A percentile compares a stretch with the other conserved stretches of the same genome.
Conservation (phyloP, 2,888 invertebrate species). For the Hemaris fuciformis region DNA sequence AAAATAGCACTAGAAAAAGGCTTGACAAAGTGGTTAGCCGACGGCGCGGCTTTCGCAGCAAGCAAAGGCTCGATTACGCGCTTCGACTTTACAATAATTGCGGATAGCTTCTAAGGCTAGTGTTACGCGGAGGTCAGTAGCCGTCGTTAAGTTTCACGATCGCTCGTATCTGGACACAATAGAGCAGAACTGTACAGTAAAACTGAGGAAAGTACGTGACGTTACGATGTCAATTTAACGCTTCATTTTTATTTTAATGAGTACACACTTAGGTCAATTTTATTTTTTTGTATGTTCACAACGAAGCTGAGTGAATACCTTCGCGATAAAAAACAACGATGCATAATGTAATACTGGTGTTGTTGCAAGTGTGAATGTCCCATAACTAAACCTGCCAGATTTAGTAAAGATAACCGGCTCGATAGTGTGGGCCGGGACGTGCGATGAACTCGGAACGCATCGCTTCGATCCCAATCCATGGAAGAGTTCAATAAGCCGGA, state of each 20-base stretch:
- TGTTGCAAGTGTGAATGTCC: constrained; percentile 45
- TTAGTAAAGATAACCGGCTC: constrained; percentile 60
- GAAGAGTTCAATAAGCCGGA: constrained; percentile 75
- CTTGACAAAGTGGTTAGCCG: constrained; percentile 52
- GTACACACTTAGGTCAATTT: neutral
- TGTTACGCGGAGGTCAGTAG: constrained; percentile 62
- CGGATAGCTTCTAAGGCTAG: constrained; percentile 58
- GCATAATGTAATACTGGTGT: constrained; percentile 38
- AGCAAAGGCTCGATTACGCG: constrained; percentile 49
- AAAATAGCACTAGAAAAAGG: constrained; percentile 51
- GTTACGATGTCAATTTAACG: constrained; percentile 20
- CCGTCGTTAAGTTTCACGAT: constrained; percentile 68
- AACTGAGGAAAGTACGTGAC: constrained; percentile 11
- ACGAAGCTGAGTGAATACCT: neutral
- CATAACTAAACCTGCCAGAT: constrained; percentile 65
- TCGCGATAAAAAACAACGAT: constrained; percentile 15
- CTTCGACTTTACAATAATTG: constrained; percentile 64
- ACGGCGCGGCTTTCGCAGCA: constrained; percentile 37
- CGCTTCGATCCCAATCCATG: constrained; percentile 58
- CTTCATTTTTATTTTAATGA: constrained; percentile 26
- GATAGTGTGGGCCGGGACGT: constrained; percentile 51
- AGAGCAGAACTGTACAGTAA: constrained; percentile 33
- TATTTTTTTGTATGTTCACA: neutral
- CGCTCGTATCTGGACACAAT: constrained; percentile 30
- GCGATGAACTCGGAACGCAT: constrained; percentile 57